phyloP scores from a whole-genome alignment of 2,113 vertebrate genomes.

The Heterochromis multidens region DNA sequence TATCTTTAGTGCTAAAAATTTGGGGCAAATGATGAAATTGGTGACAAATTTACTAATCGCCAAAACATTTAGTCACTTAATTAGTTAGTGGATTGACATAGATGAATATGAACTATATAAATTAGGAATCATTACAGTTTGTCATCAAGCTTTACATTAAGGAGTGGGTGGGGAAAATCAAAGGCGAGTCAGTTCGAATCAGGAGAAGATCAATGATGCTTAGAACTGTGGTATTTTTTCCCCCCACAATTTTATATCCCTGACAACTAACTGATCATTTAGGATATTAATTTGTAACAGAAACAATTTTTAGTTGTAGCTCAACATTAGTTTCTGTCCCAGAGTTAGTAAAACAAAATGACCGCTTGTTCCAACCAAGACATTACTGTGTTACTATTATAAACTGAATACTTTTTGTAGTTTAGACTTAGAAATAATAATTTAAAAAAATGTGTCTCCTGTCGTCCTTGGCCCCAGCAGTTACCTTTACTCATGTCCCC shows the following conservation, averaged over 20 bases:
- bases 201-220: no score
- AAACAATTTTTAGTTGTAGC: no score
- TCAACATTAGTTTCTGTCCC: no score
- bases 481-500: background rate
- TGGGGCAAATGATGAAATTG: background rate
- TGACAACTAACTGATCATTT: no score
- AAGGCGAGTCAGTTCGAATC: background rate
- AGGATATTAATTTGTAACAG: no score
- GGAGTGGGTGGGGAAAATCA: background rate
- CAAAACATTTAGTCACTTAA: background rate
- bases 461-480: background rate
- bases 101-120: background rate
- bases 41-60: background rate
- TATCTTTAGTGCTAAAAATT: background rate
- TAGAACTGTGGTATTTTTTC: no score
- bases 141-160: background rate
- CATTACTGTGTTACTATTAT: no score
- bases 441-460: background rate
- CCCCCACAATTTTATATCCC: no score
- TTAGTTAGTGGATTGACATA: background rate
- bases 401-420: background rate
- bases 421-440: background rate
- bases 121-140: background rate
- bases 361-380: no score
- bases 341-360: no score